These are phyloP conservation scores for Apostichopus leukothele DNA, from an alignment of 53 echinoderm and acorn worm genomes.

Conservation along the genomic window DNA sequence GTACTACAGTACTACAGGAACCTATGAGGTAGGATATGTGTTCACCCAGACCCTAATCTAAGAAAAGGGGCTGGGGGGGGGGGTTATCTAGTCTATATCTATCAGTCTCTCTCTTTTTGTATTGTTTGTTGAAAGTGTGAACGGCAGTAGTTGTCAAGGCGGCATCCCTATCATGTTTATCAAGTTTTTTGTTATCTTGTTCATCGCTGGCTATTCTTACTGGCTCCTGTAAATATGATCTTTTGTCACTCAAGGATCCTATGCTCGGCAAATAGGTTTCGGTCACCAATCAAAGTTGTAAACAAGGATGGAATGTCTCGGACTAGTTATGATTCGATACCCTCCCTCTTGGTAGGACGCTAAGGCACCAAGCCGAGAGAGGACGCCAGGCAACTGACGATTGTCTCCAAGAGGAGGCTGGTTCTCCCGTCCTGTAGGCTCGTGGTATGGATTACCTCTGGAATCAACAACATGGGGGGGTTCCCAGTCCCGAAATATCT, in stretches of 20 bases:
- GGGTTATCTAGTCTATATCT: background rate
- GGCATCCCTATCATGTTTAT: conserved; percentile 35
- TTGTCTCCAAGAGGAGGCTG: conserved; percentile 8
- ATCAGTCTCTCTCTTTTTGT: background rate
- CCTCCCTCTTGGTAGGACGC: conserved; percentile 33
- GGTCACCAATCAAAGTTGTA: conserved; percentile 45
- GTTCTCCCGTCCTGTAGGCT: conserved; percentile 19
- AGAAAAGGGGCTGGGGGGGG: background rate
- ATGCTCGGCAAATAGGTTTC: conserved; percentile 24
- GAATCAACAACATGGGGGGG: conserved; percentile 30
- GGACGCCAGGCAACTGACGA: conserved; percentile 35
- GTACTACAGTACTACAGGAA: too few species aligned
- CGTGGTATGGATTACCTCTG: conserved; percentile 42
- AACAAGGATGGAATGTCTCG: conserved; percentile 33
- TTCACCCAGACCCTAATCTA: too few species aligned
- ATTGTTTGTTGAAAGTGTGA: conserved; percentile 26
- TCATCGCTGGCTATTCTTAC: conserved; percentile 11
- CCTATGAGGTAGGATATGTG: too few species aligned
- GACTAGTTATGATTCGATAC: conserved; percentile 23
- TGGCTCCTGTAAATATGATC: conserved; percentile 42
- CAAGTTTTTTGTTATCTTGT: conserved; percentile 21
- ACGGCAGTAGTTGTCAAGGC: background rate
- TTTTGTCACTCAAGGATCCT: background rate
- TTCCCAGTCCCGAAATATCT: conserved; percentile 27
- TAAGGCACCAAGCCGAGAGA: conserved; percentile 18